Percentiles rank a stretch among this genome's conserved stretches.
phyloP scores from a whole-genome alignment of 2,113 vertebrate species.

The Centropus unirufus region DNA sequence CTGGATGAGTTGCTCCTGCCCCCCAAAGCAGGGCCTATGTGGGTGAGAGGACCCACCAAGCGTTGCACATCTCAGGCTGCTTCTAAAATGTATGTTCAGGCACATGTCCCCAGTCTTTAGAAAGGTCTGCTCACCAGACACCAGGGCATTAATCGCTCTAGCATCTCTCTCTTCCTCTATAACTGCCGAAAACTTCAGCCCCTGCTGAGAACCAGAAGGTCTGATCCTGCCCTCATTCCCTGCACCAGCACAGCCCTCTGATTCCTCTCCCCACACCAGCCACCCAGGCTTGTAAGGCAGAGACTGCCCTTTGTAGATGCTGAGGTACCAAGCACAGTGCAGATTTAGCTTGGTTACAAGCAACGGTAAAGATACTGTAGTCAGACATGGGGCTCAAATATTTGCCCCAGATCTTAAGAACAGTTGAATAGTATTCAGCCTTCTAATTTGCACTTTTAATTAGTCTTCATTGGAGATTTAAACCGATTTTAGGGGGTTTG shows the following conservation, averaged over 20 bases:
- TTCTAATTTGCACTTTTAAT: not conserved
- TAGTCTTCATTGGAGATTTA: not conserved
- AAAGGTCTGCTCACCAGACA: not conserved
- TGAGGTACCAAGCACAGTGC: not conserved
- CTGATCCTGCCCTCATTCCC: not conserved
- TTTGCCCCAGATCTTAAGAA: not conserved
- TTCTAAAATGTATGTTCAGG: not conserved
- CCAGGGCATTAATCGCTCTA: not conserved
- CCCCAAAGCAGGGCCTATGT: not conserved
- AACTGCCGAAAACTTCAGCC: not conserved
- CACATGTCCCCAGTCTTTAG: fast-evolving
- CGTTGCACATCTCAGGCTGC: not conserved
- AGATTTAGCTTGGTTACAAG: not conserved
- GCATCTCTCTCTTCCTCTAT: not conserved
- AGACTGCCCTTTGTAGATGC: not conserved
- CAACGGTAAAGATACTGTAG: not conserved
- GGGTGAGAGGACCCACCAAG: not conserved
- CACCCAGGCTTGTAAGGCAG: not conserved
- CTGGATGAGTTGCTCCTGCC: not conserved
- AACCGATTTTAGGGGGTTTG: not conserved
- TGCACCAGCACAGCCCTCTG: fast-evolving
- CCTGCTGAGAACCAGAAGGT: not conserved
- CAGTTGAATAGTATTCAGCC: not conserved
- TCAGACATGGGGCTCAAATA: slow-evolving; percentile 1
- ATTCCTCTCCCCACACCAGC: not conserved